Evolutionary conservation across 2,888 invertebrate genomes (phyloP).

Genomic region (Tetropium fuscum): DNA sequence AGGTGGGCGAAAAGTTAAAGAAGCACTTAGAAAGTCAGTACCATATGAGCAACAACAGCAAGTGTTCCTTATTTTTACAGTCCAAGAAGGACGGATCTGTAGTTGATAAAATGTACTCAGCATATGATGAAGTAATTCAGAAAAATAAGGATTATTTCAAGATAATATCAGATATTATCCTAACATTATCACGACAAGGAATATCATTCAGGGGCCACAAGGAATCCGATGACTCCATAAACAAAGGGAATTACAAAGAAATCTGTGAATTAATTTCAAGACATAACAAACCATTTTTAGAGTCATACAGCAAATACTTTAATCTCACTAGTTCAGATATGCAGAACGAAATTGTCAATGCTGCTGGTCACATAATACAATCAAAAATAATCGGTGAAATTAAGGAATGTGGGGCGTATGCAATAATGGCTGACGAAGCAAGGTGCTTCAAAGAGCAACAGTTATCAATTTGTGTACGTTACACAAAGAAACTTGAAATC

Average conservation of each 20-base stretch:
- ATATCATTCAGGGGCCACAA: constrained; percentile 21
- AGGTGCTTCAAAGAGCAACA: constrained; percentile 28
- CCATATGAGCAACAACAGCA: too few relatives aligned
- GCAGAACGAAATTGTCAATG: constrained; percentile 22
- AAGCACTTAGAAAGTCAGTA: too few relatives aligned
- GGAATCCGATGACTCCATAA: constrained; percentile 10
- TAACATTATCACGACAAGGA: constrained; percentile 16
- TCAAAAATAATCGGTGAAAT: constrained; percentile 7
- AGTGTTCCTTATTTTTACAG: too few relatives aligned
- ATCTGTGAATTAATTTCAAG: constrained; percentile 8
- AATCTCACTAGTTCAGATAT: too few relatives aligned
- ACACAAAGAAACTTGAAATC: constrained; percentile 15
- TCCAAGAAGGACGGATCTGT: too few relatives aligned
- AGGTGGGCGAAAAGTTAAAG: too few relatives aligned
- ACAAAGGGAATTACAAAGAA: constrained; percentile 19
- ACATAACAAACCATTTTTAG: constrained; percentile 18
- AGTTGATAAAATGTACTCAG: too few relatives aligned
- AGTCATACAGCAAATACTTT: too few relatives aligned
- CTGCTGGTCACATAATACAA: too few relatives aligned
- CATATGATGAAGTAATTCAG: too few relatives aligned
- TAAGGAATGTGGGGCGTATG: constrained; percentile 13
- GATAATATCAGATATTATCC: constrained; percentile 22
- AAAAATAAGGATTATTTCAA: constrained; percentile 21
- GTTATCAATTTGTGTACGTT: constrained; percentile 25
- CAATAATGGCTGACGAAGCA: constrained; percentile 30